These are phyloP conservation scores for Julus scandinavius DNA, from an alignment of 2,888 invertebrate genomes.

Conservation along the genomic window DNA sequence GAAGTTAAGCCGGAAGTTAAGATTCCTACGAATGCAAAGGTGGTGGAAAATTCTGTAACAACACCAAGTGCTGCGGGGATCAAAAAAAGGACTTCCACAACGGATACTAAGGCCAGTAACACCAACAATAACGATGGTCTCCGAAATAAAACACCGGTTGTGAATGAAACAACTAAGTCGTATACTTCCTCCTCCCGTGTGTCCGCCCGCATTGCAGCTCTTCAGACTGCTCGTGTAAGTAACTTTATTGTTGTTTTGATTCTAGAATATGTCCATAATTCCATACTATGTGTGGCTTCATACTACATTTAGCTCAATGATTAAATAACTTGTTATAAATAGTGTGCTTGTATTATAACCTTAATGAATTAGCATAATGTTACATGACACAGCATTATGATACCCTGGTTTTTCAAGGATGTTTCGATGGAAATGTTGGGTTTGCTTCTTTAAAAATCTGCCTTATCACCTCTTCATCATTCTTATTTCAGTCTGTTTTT, in stretches of 20 bases:
- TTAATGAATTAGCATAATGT: no score
- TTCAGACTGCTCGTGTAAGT: slow-evolving; percentile 51
- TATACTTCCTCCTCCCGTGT: neutral
- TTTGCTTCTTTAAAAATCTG: no score
- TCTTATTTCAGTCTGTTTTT: no score
- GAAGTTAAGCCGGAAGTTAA: neutral
- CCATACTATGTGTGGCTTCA: no score
- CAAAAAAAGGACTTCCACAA: neutral
- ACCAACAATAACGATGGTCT: neutral
- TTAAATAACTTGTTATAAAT: no score
- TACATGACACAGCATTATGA: no score
- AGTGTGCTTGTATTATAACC: no score
- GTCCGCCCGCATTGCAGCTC: slow-evolving; percentile 56
- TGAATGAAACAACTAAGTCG: neutral
- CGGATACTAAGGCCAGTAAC: neutral
- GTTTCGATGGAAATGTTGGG: no score
- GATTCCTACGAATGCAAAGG: neutral
- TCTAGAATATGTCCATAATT: no score
- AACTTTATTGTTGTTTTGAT: neutral
- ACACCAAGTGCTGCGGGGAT: neutral
- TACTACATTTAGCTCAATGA: no score
- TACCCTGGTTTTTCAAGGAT: no score
- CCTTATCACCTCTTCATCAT: no score
- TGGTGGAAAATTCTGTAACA: neutral
- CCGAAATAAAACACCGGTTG: neutral